These are phyloP conservation scores for Melanogrammus aeglefinus DNA, from an alignment of 2,797 vertebrate genomes.

Conservation along the genomic window DNA sequence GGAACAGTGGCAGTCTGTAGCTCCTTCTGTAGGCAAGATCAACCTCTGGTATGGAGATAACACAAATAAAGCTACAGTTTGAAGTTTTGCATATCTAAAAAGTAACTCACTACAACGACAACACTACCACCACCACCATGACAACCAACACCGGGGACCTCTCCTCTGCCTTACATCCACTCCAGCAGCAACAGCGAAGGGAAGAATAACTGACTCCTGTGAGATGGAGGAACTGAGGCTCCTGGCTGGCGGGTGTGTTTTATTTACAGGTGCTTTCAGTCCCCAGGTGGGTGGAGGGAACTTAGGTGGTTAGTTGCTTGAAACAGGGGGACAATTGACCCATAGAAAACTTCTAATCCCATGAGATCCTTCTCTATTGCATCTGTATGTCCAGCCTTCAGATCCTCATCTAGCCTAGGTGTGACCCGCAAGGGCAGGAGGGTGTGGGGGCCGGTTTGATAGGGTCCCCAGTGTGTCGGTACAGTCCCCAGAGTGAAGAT, in stretches of 20 bases:
- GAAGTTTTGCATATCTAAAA: not conserved
- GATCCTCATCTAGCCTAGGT: not conserved
- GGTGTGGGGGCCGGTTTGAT: conserved; percentile 4
- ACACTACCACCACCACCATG: not conserved
- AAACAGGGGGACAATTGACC: not conserved
- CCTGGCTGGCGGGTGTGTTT: not conserved
- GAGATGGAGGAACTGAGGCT: not conserved
- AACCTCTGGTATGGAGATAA: not conserved
- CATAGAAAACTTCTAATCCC: not conserved
- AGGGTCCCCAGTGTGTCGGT: conserved; percentile 30
- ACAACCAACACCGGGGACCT: not conserved
- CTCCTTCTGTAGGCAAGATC: no score
- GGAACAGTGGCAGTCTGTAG: not conserved
- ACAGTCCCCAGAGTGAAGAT: conserved; percentile 21
- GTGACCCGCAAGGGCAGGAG: conserved; percentile 19
- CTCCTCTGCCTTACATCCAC: not conserved
- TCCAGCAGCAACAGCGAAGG: not conserved
- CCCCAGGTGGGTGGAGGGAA: not conserved
- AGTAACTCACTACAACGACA: not conserved
- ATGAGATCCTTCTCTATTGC: conserved; percentile 14
- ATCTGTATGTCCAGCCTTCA: not conserved
- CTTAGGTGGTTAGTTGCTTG: not conserved
- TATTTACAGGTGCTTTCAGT: not conserved
- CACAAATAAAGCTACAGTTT: not conserved
- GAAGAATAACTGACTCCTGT: not conserved